Evolutionary conservation across 1,140 invertebrate species (phyloP), one percentile per base, ranked within the genome.

Genomic region (Caenorhabditis tropicalis): DNA sequence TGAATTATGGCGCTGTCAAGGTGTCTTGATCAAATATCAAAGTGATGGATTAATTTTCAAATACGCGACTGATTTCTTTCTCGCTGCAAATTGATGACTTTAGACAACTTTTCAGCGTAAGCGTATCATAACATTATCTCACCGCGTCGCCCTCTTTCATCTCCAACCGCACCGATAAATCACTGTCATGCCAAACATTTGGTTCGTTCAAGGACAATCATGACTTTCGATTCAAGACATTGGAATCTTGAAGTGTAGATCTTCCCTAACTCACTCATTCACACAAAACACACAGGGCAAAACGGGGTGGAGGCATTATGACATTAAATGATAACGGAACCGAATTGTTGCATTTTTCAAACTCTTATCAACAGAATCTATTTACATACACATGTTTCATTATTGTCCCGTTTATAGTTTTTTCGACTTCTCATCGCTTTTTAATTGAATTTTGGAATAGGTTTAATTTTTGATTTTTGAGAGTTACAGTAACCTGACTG

Each of bases 1-100:
- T 74, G 65, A 74, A 74, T 74, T 43, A 74, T 74, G 36, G 65
- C 65, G 65, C 65, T 74, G 65, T 74, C 65, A 74, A 74, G 65
- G 36, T 74, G 65, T 74, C 65, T 74, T 74, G 65, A 74, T 74
- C 33, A 74, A 74, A 74, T 74, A 74, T 74, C 65, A 74, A 74
- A 74, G 65, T 74, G 65, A 74, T 74, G 65, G 65, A 74, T 74
- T 10, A 12, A 74, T 74, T 74, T 19, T 43, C 65, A 24, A 74
- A 43, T 24, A 16, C 36, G 39, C 5, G 4, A 27, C 2, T 36
- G 58, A 65, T 65, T 27, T 12, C 9, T 58, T 9, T 24, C 36
- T 2, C 36, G 39, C 33, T 74, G 33, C 36, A 43, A 39, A 74
- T 24, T 74, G 33, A 74, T 74, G 33, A 43, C n/a, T 74, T 36